Conservation (phyloP, 1,140 invertebrate genomes). For the Cataglyphis hispanica region DNA sequence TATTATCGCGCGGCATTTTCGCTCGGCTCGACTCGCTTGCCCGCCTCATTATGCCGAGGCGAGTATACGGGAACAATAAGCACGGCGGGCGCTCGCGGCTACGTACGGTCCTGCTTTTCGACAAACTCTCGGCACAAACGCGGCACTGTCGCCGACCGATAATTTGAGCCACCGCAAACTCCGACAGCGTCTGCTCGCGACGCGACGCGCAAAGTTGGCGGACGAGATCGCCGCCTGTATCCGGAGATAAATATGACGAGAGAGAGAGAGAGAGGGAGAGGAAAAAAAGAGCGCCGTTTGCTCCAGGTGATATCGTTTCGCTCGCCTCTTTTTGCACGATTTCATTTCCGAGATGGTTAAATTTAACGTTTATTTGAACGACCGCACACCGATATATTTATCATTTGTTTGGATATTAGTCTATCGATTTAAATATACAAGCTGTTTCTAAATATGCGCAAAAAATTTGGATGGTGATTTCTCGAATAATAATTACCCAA, state of each 20-base stretch:
- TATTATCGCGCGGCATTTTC: slow-evolving; percentile 29
- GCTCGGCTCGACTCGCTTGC: neutral
- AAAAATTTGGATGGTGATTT: too few relatives aligned
- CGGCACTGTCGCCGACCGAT: slow-evolving; percentile 74
- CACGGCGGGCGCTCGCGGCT: neutral
- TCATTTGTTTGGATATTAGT: neutral
- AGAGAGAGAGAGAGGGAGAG: slow-evolving; percentile 9
- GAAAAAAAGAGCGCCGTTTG: neutral
- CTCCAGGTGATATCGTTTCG: slow-evolving; percentile 53
- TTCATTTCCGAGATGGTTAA: slow-evolving; percentile 41
- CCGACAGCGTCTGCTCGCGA: slow-evolving; percentile 69
- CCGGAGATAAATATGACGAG: slow-evolving; percentile 63
- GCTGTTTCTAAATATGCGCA: too few relatives aligned
- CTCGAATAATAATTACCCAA: too few relatives aligned
- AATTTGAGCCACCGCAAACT: slow-evolving; percentile 75
- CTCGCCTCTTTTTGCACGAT: slow-evolving; percentile 39
- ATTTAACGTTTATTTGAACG: slow-evolving; percentile 34
- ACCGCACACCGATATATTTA: neutral
- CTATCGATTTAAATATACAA: neutral
- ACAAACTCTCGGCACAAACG: too few relatives aligned
- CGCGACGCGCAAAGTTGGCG: slow-evolving; percentile 70
- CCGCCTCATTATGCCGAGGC: neutral
- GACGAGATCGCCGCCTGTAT: slow-evolving; percentile 64
- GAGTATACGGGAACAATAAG: neutral
- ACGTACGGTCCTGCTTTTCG: slow-evolving; percentile 74